Percentiles rank a stretch among this genome's conserved stretches.
Conservation (phyloP, 2,888 invertebrate species). For the Ceramica pisi region DNA sequence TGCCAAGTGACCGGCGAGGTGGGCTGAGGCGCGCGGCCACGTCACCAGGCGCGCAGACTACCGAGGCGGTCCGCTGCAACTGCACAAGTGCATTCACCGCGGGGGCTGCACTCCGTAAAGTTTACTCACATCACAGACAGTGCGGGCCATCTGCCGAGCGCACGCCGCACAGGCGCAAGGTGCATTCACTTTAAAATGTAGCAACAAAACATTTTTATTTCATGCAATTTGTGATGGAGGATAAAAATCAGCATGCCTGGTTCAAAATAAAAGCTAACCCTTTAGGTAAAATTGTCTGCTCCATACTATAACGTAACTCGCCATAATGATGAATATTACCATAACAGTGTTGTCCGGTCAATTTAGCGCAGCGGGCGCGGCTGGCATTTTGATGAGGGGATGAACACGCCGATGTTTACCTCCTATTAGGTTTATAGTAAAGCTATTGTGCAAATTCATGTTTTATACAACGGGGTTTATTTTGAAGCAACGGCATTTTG, state of each 20-base stretch:
- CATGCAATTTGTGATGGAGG: not conserved
- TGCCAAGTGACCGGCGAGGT: conserved; percentile 87
- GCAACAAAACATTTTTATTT: not conserved
- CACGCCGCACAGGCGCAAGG: conserved; percentile 27
- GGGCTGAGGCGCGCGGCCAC: conserved; percentile 81
- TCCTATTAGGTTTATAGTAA: not conserved
- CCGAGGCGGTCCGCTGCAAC: conserved; percentile 69
- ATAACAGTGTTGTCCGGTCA: conserved; percentile 49
- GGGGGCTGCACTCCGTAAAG: conserved; percentile 54
- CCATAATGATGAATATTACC: conserved; percentile 51
- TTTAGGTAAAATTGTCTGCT: conserved; percentile 13
- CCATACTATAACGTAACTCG: conserved; percentile 18
- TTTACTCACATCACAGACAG: conserved; percentile 39
- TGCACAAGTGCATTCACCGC: conserved; percentile 73
- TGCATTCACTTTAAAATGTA: not conserved
- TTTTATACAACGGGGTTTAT: not conserved
- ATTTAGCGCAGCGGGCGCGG: conserved; percentile 68
- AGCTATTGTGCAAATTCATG: conserved; percentile 40
- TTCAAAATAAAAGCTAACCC: conserved; percentile 23
- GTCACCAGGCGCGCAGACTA: conserved; percentile 83
- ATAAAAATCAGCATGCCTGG: conserved; percentile 12
- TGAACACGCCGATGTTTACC: conserved; percentile 37
- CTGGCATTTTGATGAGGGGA: conserved; percentile 59
- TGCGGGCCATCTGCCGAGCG: conserved; percentile 32
- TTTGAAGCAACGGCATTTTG: not conserved